A percentile compares a stretch with the other conserved stretches of the same genome.
These are phyloP conservation scores for Lycophotia porphyrea DNA, from an alignment of 2,888 invertebrate genomes.

Conservation along the genomic window DNA sequence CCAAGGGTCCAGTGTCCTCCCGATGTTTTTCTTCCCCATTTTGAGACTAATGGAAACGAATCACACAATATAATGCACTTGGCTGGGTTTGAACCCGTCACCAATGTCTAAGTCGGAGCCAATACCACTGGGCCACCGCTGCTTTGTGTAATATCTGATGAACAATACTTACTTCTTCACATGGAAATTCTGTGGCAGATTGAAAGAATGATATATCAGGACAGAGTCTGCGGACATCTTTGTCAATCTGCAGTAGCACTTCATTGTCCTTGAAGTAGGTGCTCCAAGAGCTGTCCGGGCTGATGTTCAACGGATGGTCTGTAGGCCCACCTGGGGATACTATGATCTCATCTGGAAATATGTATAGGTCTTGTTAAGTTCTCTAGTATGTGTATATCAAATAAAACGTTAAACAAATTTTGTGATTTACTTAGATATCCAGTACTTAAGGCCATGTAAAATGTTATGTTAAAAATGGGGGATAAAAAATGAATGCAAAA, in stretches of 20 bases:
- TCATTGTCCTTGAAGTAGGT: conserved; percentile 99
- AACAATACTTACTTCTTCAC: conserved; percentile 90
- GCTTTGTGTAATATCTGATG: background rate
- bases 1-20: background rate
- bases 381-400: background rate
- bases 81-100: background rate
- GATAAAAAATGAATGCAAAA: conserved; percentile 1
- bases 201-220: conserved; percentile 99
- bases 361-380: background rate
- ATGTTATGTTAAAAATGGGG: background rate
- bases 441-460: background rate
- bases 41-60: background rate
- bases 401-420: background rate
- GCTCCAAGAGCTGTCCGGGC: conserved; percentile 98
- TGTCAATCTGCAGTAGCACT: conserved; percentile 98
- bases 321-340: conserved; percentile 94
- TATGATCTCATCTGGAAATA: conserved; percentile 94
- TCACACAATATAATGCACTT: background rate
- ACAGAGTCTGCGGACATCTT: conserved; percentile 97
- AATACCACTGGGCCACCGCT: background rate
- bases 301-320: conserved; percentile 98
- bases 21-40: background rate
- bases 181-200: conserved; percentile 96
- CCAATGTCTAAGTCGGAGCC: background rate
- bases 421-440: background rate